phyloP scores from a whole-genome alignment of 2,113 vertebrate species.

The Hucho hucho region DNA sequence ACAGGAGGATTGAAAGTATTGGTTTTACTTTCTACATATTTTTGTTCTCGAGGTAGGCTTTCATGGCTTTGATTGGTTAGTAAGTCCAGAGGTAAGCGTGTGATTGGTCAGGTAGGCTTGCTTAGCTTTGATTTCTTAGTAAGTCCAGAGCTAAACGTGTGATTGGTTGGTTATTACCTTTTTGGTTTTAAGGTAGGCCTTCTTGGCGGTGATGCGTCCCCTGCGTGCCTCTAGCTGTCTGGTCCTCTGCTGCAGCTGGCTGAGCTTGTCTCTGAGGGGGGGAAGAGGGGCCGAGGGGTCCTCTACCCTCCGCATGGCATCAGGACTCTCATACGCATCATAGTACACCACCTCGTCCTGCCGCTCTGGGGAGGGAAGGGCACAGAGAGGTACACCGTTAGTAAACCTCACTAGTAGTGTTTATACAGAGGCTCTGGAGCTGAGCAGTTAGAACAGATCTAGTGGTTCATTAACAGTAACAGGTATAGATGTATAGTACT shows the following conservation, averaged over 20 bases:
- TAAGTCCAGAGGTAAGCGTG: no score
- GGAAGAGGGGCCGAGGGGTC: slow-evolving; percentile 69
- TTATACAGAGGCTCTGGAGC: no score
- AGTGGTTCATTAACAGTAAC: no score
- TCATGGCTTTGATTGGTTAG: no score
- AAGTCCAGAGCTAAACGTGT: no score
- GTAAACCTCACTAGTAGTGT: no score
- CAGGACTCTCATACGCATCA: slow-evolving; percentile 93
- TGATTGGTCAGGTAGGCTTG: no score
- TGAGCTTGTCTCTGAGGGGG: slow-evolving; percentile 83
- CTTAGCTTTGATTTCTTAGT: no score
- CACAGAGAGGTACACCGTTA: neutral
- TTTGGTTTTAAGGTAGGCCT: slow-evolving; percentile 99
- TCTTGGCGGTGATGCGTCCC: slow-evolving; percentile 95
- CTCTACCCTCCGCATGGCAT: slow-evolving; percentile 90
- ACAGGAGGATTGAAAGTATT: no score
- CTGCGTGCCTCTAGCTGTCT: slow-evolving; percentile 92
- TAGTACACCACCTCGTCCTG: slow-evolving; percentile 97
- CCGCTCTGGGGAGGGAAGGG: slow-evolving; percentile 57
- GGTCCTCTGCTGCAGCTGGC: slow-evolving; percentile 86
- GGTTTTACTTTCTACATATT: no score
- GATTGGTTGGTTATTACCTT: slow-evolving; percentile 74
- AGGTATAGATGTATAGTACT: slow-evolving; percentile 37
- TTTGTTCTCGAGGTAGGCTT: no score
- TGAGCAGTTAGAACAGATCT: no score